Percentiles rank a stretch among this genome's conserved stretches.
Conservation (phyloP, 2,113 vertebrate genomes). For the Nycticorax nycticorax region DNA sequence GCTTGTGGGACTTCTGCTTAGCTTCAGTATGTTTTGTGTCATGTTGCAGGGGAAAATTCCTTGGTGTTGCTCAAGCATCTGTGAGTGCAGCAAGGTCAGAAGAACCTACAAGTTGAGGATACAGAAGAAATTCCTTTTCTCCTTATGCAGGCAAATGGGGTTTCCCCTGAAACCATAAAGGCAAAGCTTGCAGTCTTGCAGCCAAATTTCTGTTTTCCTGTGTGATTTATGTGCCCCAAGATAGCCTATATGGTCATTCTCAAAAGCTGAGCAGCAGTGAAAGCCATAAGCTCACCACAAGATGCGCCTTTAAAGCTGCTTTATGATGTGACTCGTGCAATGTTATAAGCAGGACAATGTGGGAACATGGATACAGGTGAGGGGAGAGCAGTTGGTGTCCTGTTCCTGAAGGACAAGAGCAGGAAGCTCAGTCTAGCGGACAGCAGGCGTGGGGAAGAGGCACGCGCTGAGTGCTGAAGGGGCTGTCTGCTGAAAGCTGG, state of each 20-base stretch:
- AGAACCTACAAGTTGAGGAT: neutral
- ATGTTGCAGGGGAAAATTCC: fast-evolving
- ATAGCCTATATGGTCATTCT: neutral
- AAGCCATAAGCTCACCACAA: neutral
- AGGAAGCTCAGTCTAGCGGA: neutral
- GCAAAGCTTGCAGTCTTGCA: neutral
- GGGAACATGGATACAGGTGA: neutral
- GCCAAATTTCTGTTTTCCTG: neutral
- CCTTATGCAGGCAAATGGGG: neutral
- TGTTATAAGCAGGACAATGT: neutral
- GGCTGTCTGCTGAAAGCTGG: neutral
- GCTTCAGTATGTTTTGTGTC: neutral
- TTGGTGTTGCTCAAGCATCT: neutral
- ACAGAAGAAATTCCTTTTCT: neutral
- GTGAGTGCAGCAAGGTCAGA: neutral
- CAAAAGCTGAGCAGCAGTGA: neutral
- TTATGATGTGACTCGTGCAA: neutral
- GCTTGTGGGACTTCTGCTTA: neutral
- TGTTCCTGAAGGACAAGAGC: neutral
- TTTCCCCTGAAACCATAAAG: neutral
- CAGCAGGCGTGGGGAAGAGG: neutral
- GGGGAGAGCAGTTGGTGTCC: neutral
- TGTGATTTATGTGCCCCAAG: neutral
- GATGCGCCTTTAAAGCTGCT: neutral
- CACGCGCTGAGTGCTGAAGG: too few species aligned